These are phyloP conservation scores for Patiria miniata DNA, from an alignment of 35 echinoderm and acorn worm genomes.

Conservation along the genomic window DNA sequence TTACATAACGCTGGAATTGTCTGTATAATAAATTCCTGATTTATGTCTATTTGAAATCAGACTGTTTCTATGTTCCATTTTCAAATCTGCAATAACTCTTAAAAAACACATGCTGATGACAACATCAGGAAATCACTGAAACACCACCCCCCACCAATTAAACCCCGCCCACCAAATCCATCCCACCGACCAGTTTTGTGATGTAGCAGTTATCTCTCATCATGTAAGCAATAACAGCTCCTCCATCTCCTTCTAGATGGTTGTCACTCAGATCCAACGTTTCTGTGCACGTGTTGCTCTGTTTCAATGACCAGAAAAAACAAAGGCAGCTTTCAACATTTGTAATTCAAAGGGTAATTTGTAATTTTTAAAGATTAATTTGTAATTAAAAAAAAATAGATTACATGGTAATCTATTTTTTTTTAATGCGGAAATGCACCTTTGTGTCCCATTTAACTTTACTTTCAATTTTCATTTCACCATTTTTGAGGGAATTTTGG, in stretches of 20 bases:
- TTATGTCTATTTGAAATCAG: too few relatives aligned
- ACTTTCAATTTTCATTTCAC: too few relatives aligned
- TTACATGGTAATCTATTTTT: not conserved
- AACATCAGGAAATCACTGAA: not conserved
- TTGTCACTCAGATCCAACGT: constrained; percentile 83
- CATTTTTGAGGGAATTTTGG: too few relatives aligned
- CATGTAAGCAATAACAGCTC: constrained; percentile 77
- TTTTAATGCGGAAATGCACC: too few relatives aligned
- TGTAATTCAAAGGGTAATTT: not conserved
- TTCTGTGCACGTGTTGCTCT: constrained; percentile 86
- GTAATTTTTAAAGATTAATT: not conserved
- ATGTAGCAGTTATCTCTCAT: constrained; percentile 86
- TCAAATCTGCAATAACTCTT: too few relatives aligned
- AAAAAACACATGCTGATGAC: too few relatives aligned
- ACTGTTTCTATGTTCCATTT: too few relatives aligned
- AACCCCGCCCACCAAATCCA: not conserved
- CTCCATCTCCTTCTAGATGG: constrained; percentile 61
- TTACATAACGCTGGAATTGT: too few relatives aligned
- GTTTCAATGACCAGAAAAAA: not conserved
- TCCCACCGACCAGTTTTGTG: constrained; percentile 73
- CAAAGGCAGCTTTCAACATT: too few relatives aligned
- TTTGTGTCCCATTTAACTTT: too few relatives aligned
- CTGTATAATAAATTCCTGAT: too few relatives aligned
- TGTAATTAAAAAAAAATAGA: not conserved
- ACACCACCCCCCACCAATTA: not conserved